Base-by-base conservation (phyloP, 2,888 invertebrate species). In the Scaptomyza polygonia region DNA sequence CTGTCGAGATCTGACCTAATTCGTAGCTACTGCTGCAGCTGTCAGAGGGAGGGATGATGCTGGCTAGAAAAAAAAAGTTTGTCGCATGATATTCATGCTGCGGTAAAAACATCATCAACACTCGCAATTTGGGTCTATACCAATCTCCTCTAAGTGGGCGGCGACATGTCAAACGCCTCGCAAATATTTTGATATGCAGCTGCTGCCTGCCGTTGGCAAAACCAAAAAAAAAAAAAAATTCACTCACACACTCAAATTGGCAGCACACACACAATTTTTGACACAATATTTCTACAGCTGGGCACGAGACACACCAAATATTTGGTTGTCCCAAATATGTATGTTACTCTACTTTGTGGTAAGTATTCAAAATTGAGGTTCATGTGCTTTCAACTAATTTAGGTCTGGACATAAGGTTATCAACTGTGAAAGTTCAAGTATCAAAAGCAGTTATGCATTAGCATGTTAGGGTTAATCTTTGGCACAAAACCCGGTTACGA, bases 151-250 rank as follows among this genome's bases (percentile, higher is more conserved):
- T 58, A 59, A 65, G 66, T 69, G 79, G 77, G 77, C 77, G 77
- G 42, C 65, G 25, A 25, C 25, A 25, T 80, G 78, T 80, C 77
- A 81, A 53, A 64, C 74, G 68, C 69, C 69, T 74, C 66, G 67
- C 77, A 84, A 84, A 83, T 82, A 82, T 83, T 84, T 84, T 82
- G 77, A 84, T 81, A 81, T 84, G 75, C 77, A 81, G 72, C 67
- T 54, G 55, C 36, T 45, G 14, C 29, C 45, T 29, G 5, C 65
- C 55, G 61, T 65, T 72, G 52, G 57, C 64, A 32, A 67, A 75
- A 72, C 57, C 32, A 34, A 54, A 67, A 65, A 59, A n/a, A n/a
- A n/a, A n/a, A n/a, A n/a, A n/a, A n/a, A n/a, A n/a, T n/a, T n/a
- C n/a, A n/a, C n/a, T n/a, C n/a, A n/a, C n/a, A 49, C 25, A 43